phyloP scores from a whole-genome alignment of 2,113 vertebrate genomes.

The Pseudonaja textilis region DNA sequence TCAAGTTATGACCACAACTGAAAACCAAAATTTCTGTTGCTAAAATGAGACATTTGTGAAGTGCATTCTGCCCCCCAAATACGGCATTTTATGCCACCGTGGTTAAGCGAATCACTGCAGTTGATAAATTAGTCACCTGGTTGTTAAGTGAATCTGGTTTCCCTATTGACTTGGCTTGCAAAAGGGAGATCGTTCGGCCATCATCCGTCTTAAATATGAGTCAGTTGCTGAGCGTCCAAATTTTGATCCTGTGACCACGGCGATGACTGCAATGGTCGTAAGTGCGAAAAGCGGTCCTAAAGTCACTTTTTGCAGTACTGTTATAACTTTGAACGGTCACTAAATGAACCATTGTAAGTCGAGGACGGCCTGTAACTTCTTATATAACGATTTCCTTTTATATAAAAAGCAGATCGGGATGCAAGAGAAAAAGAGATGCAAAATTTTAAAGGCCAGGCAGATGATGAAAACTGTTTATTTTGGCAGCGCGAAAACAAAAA shows the following conservation, averaged over 20 bases:
- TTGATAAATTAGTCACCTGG: neutral
- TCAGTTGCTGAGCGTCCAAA: neutral
- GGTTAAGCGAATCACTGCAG: no score
- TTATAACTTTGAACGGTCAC: neutral
- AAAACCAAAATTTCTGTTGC: neutral
- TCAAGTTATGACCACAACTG: neutral
- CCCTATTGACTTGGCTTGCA: neutral
- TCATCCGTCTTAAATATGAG: neutral
- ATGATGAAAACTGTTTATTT: neutral
- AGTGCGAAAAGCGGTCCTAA: neutral
- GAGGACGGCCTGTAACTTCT: accelerated
- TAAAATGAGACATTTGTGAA: neutral
- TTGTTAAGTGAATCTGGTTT: neutral
- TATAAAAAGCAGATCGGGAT: neutral
- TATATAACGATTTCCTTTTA: neutral
- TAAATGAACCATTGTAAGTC: neutral
- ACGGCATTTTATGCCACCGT: no score
- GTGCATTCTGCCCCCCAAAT: neutral
- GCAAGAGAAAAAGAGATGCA: neutral
- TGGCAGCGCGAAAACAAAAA: neutral
- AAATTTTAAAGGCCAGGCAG: neutral
- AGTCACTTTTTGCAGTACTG: neutral
- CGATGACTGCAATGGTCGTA: neutral
- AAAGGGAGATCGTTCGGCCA: neutral
- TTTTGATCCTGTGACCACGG: no score